Conservation (phyloP, 35 echinoderm and acorn worm species). For the Apostichopus californicus region DNA sequence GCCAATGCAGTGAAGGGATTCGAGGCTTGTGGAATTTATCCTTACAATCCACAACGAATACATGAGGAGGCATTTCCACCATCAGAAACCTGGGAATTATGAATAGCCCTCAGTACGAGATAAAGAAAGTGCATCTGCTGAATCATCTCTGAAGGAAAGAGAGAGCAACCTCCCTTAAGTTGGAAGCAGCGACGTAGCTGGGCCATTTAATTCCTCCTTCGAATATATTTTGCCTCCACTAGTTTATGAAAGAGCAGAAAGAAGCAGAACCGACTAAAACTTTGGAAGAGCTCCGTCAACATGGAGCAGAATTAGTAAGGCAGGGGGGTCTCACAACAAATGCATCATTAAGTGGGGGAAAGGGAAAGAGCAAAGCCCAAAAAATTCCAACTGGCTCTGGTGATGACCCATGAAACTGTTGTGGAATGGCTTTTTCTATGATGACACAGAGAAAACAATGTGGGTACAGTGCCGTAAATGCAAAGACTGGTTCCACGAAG, state of each 20-base stretch:
- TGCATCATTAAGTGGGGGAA: neutral
- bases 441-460: too few relatives aligned
- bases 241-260: neutral
- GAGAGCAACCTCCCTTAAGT: too few relatives aligned
- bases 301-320: neutral
- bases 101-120: too few relatives aligned
- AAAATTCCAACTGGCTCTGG: too few relatives aligned
- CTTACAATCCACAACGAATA: constrained; percentile 59
- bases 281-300: neutral
- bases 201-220: neutral
- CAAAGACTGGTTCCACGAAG: neutral
- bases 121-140: neutral
- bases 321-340: neutral
- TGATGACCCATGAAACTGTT: too few relatives aligned
- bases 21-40: constrained; percentile 60
- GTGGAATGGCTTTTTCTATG: too few relatives aligned
- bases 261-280: neutral
- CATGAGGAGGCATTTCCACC: constrained; percentile 55
- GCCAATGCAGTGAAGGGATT: constrained; percentile 50
- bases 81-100: neutral
- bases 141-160: too few relatives aligned
- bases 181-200: too few relatives aligned
- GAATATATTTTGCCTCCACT: neutral
- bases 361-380: too few relatives aligned
- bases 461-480: too few relatives aligned